These are phyloP conservation scores for Campopleginae sp. DNA, from an alignment of 2,888 invertebrate species.

Conservation along the genomic window DNA sequence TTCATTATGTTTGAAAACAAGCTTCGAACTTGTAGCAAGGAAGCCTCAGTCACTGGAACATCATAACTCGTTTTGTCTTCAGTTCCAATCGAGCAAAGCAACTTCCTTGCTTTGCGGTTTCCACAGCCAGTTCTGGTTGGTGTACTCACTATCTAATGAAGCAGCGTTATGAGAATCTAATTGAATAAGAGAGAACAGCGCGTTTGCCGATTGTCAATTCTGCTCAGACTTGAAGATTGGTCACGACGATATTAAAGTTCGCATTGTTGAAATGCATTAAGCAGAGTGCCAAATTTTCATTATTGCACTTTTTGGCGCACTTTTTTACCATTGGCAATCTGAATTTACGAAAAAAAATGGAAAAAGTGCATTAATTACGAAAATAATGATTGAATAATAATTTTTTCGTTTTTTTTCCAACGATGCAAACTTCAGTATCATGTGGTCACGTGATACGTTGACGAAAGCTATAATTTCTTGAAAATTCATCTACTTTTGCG, in stretches of 20 bases:
- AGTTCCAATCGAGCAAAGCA: slow-evolving; percentile 33
- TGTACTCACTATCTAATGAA: slow-evolving; percentile 42
- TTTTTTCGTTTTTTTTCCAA: background rate
- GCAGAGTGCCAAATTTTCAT: no score
- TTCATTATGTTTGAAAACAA: background rate
- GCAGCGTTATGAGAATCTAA: slow-evolving; percentile 46
- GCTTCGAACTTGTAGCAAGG: background rate
- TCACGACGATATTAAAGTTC: no score
- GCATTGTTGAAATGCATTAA: no score
- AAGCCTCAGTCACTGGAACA: background rate
- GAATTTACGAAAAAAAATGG: no score
- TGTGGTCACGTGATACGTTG: background rate
- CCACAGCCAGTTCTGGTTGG: slow-evolving; percentile 21
- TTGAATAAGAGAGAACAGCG: slow-evolving; percentile 37
- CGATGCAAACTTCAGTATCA: no score
- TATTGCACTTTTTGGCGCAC: no score
- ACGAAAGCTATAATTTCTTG: background rate
- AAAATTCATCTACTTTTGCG: background rate
- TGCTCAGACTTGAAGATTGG: slow-evolving; percentile 34
- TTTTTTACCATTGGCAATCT: no score
- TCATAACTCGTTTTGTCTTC: slow-evolving; percentile 27
- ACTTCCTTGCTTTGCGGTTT: slow-evolving; percentile 22
- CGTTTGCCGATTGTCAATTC: slow-evolving; percentile 16
- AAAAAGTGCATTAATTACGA: no score
- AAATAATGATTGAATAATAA: no score